phyloP scores from a whole-genome alignment of 2,888 invertebrate species.

The Argyresthia goedartella region DNA sequence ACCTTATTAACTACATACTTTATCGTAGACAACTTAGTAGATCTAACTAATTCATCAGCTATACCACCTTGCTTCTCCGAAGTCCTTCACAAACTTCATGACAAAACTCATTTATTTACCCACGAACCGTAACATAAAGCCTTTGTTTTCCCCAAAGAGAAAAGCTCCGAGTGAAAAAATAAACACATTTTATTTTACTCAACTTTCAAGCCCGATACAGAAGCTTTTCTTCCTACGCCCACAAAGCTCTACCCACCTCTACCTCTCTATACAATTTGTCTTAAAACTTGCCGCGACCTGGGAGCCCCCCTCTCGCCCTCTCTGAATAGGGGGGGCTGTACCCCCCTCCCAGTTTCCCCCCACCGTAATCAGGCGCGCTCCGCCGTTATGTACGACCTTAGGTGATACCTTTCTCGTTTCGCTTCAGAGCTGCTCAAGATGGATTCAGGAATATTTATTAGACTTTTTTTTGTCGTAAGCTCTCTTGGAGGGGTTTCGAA shows the following conservation, averaged over 20 bases:
- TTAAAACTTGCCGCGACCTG: slow-evolving; percentile 49
- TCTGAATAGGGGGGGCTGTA: no score
- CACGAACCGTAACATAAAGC: background rate
- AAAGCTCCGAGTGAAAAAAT: background rate
- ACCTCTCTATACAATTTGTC: slow-evolving; percentile 42
- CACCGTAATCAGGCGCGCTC: slow-evolving; percentile 26
- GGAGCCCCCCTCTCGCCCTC: slow-evolving; percentile 14
- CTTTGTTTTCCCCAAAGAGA: background rate
- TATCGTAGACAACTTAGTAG: no score
- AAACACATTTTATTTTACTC: background rate
- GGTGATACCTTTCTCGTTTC: slow-evolving; percentile 24
- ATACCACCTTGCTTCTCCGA: background rate
- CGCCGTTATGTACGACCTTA: slow-evolving; percentile 39
- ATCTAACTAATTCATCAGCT: background rate
- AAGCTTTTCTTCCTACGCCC: slow-evolving; percentile 40
- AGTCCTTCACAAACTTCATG: background rate
- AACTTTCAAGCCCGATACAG: slow-evolving; percentile 11
- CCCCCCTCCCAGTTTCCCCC: slow-evolving; percentile 18
- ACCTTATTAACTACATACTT: no score
- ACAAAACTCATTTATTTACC: background rate
- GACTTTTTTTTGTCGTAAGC: no score
- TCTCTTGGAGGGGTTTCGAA: no score
- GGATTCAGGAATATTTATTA: no score
- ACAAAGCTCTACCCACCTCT: slow-evolving; percentile 11
- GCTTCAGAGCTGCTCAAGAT: background rate